Conservation (phyloP, 1,140 invertebrate genomes). For the Brachionus calyciflorus region DNA sequence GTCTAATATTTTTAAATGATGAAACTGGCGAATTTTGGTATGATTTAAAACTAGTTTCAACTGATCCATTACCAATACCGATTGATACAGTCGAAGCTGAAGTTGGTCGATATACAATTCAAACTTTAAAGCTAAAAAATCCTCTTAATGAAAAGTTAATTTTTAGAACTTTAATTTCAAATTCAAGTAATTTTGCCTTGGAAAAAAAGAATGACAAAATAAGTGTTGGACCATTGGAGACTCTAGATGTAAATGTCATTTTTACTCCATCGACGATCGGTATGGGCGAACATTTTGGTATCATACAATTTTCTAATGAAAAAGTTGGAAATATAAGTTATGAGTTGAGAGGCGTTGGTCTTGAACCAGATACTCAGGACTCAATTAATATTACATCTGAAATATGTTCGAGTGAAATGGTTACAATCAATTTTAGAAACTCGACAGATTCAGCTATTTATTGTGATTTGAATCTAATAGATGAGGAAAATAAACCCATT, state of each 20-base stretch:
- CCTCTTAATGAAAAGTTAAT: constrained; percentile 56
- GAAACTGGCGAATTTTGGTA: constrained; percentile 60
- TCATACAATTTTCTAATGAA: constrained; percentile 56
- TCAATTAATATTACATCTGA: constrained; percentile 43
- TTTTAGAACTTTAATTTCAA: constrained; percentile 54
- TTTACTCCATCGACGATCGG: constrained; percentile 60
- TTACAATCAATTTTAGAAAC: constrained; percentile 38
- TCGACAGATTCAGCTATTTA: constrained; percentile 33
- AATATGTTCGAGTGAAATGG: constrained; percentile 20
- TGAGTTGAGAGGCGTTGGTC: constrained; percentile 32
- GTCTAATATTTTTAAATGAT: constrained; percentile 58
- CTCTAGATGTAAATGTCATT: constrained; percentile 53
- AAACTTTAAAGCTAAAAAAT: constrained; percentile 55
- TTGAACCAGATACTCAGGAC: constrained; percentile 33
- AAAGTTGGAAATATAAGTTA: constrained; percentile 50
- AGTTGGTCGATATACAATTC: constrained; percentile 58
- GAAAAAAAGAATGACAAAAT: constrained; percentile 54
- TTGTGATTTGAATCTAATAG: constrained; percentile 24
- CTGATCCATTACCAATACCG: constrained; percentile 53
- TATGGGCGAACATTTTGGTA: constrained; percentile 53
- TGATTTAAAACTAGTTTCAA: constrained; percentile 53
- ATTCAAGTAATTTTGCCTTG: constrained; percentile 58
- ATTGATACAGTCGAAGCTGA: constrained; percentile 58
- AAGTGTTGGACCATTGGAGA: constrained; percentile 50
- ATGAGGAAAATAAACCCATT: constrained; percentile 47